Evolutionary conservation across 2,797 vertebrate species (phyloP), one percentile per base, ranked within the genome.

Genomic region (Cyprinella venusta): DNA sequence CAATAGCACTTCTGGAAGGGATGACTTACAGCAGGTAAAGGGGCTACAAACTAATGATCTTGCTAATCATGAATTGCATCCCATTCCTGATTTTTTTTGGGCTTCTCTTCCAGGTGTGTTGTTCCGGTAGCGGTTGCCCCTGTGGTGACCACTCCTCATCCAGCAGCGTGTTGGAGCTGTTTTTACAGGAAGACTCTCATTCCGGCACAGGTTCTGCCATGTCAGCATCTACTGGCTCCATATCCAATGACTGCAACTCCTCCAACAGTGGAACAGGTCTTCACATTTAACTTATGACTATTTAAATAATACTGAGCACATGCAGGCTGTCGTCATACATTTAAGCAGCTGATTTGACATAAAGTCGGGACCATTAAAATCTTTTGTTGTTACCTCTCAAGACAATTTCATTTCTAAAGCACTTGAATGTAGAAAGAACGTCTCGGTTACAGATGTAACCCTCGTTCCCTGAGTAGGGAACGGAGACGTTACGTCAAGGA

Each of bases 161-260:
- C 86, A 97, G 95, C 6, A 96, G 96, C 85, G 87, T 98, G 26
- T 92, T 99, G 80, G 95, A 96, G 84, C 92, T 98, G 71, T 88
- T 99, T 2, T 91, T 98, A 83, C 96, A 94, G 0, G 95, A 96
- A 0, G 96, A 95, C 88, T 98, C 96, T 0, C 95, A 91, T 88
- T 98, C 96, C 0, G 95, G 95, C 83, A 94, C 94, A 0, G 96
- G 95, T 40, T 98, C 97, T 0, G 96, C 96, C 77, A 96, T 94
- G 2, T 98, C 97, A 0, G 93, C 95, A 59, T 98, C 96, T 7
- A 93, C 96, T 90, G 96, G 95, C 9, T 97, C 96, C 0, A 93
- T 94, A 2, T 97, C 94, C 21, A 95, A 95, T 15, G 95, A 95
- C 88, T 95, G 94, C 9, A 91, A 88, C 1, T 94, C 91, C 13